Conservation (phyloP, 2,888 invertebrate genomes). For the Drosophila lacicola region DNA sequence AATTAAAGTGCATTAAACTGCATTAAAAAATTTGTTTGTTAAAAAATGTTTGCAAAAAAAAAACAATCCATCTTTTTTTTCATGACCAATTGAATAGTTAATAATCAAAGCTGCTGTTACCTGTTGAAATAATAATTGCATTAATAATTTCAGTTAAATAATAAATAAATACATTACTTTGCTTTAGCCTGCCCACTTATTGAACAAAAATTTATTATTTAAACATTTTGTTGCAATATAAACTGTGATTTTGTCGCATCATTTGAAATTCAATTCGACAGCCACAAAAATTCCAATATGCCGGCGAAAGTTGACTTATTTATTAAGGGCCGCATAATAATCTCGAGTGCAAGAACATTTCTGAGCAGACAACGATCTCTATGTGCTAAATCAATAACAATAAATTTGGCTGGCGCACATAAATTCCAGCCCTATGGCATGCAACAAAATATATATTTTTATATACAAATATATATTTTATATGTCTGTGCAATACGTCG, state of each 20-base stretch:
- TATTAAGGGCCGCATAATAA: constrained; percentile 56
- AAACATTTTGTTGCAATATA: constrained; percentile 1
- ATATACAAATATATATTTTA: constrained; percentile 3
- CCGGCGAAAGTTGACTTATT: constrained; percentile 32
- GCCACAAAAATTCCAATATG: constrained; percentile 19
- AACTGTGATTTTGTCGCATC: constrained; percentile 9
- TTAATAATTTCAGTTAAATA: neutral
- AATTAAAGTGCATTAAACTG: too few species aligned
- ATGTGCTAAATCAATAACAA: constrained; percentile 67
- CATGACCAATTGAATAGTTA: neutral
- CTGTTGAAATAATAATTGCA: neutral
- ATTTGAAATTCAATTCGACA: constrained; percentile 7
- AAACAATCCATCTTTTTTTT: too few species aligned
- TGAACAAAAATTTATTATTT: neutral
- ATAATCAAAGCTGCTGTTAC: neutral
- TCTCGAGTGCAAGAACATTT: constrained; percentile 29
- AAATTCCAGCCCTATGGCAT: constrained; percentile 24
- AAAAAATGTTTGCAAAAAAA: too few species aligned
- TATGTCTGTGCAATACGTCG: constrained; percentile 12
- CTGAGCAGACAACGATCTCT: constrained; percentile 14
- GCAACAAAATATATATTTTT: constrained; percentile 11
- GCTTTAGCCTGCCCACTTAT: neutral
- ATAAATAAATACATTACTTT: neutral
- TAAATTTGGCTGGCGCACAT: constrained; percentile 57
- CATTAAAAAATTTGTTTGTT: too few species aligned